Base-by-base conservation (phyloP, 2,888 invertebrate species). In the Dione juno region DNA sequence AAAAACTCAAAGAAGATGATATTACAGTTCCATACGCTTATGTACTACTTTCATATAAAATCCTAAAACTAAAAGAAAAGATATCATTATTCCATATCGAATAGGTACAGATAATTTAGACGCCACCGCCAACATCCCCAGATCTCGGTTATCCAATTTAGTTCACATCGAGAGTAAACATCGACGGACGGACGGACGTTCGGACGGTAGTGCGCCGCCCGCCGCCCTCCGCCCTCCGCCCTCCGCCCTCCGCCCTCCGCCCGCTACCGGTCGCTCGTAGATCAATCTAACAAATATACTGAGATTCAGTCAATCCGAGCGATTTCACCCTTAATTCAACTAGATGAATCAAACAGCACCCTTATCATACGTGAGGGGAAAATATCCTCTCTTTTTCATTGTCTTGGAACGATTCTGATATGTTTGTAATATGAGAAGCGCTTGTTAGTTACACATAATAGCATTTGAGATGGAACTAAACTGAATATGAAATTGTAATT, bases 311-410 rank as follows among this genome's bases (percentile, higher is more conserved):
- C 61, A 63, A 63, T 61, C 68, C 61, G 64, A 50, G 19, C 14
- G 37, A 64, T 64, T 64, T 64, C 50, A 14, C 48, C 64, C 35
- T 19, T 68, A 53, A 68, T 68, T n/a, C 68, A 68, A 58, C 48
- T 48, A 68, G 28, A 68, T 63, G 61, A 68, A 68, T 68, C 68
- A 61, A 61, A 68, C 19, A 52, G 58, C 53, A 52, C 61, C 59
- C 53, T 61, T 54, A 68, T 53, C 61, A 35, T n/a, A 53, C 53
- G 40, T 65, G 14, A 14, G 19, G 53, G 28, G 40, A 64, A 64
- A 64, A 61, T 61, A 61, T 43, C 43, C 28, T 43, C 43, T 61
- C n/a, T 61, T 11, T 61, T 28, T 37, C 41, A 45, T 43, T 61
- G 41, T 61, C 14, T 43, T 21, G 10, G 19, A 7, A 19, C 9